A percentile compares a stretch with the other conserved stretches of the same genome.
phyloP scores from a whole-genome alignment of 1,140 invertebrate genomes.

The Bacillus rossius region DNA sequence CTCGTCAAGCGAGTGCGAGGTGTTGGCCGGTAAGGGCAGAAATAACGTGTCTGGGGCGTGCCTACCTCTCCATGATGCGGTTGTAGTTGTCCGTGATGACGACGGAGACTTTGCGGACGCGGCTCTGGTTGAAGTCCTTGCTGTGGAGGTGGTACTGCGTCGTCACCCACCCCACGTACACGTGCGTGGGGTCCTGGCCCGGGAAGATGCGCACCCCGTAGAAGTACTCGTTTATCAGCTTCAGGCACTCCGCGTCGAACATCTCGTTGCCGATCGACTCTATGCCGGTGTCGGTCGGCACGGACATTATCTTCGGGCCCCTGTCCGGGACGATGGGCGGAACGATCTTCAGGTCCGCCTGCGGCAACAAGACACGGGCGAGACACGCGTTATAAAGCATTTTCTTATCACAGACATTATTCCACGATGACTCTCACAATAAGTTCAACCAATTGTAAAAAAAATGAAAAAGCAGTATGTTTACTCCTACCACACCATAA shows the following conservation, averaged over 20 bases:
- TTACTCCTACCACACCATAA: too few species aligned
- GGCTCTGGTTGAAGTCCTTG: conserved; percentile 84
- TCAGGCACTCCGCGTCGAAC: conserved; percentile 80
- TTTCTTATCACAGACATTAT: background rate
- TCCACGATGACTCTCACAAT: background rate
- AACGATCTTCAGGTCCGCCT: conserved; percentile 60
- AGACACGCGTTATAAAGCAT: background rate
- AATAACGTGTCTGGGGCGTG: too few species aligned
- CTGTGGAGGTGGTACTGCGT: conserved; percentile 91
- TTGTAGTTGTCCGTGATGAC: conserved; percentile 75
- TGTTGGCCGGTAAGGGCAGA: too few species aligned
- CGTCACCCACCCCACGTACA: conserved; percentile 99
- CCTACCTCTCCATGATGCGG: conserved; percentile 62
- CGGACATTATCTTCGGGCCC: conserved; percentile 65
- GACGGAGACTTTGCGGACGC: conserved; percentile 82
- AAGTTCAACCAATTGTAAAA: too few species aligned
- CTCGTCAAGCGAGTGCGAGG: too few species aligned
- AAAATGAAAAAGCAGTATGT: too few species aligned
- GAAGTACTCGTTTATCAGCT: conserved; percentile 96
- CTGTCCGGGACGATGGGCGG: conserved; percentile 62
- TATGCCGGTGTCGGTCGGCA: conserved; percentile 54
- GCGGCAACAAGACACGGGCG: background rate
- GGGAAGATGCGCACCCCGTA: conserved; percentile 92
- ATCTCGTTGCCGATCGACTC: conserved; percentile 78
- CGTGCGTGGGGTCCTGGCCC: conserved; percentile 94